These are phyloP conservation scores for Andrena fulva DNA, from an alignment of 2,888 invertebrate species.

Conservation along the genomic window DNA sequence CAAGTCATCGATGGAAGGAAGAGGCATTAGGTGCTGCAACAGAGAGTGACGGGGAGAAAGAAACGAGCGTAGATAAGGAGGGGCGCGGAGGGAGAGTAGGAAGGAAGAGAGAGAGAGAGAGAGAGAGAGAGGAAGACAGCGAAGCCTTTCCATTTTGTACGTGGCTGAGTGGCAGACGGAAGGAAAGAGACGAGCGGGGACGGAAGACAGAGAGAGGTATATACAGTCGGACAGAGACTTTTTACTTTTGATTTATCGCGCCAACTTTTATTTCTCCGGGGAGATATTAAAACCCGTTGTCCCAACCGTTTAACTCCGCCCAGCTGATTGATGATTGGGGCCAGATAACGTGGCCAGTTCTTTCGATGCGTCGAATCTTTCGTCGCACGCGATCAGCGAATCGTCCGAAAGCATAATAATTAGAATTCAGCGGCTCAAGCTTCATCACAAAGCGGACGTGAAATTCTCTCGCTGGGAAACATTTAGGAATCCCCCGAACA, in stretches of 20 bases:
- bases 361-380: constrained; percentile 59
- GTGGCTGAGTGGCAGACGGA: constrained; percentile 76
- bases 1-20: constrained; percentile 73
- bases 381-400: constrained; percentile 64
- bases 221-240: constrained; percentile 81
- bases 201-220: constrained; percentile 64
- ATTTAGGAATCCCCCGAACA: no score
- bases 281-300: constrained; percentile 85
- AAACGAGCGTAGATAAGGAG: constrained; percentile 51
- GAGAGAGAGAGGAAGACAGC: constrained; percentile 45
- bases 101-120: constrained; percentile 24
- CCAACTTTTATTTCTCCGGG: constrained; percentile 83
- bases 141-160: constrained; percentile 75
- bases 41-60: constrained; percentile 50
- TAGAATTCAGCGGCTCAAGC: no score
- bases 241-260: constrained; percentile 85
- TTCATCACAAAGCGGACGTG: no score
- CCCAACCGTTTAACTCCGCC: constrained; percentile 83
- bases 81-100: constrained; percentile 51
- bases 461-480: no score
- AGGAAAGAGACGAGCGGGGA: constrained; percentile 67
- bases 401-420: neutral
- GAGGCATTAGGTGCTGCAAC: constrained; percentile 60
- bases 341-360: constrained; percentile 66
- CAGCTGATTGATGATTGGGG: constrained; percentile 84